Conservation (phyloP, 1,140 invertebrate species). For the Zaprionus kolodkinae region DNA sequence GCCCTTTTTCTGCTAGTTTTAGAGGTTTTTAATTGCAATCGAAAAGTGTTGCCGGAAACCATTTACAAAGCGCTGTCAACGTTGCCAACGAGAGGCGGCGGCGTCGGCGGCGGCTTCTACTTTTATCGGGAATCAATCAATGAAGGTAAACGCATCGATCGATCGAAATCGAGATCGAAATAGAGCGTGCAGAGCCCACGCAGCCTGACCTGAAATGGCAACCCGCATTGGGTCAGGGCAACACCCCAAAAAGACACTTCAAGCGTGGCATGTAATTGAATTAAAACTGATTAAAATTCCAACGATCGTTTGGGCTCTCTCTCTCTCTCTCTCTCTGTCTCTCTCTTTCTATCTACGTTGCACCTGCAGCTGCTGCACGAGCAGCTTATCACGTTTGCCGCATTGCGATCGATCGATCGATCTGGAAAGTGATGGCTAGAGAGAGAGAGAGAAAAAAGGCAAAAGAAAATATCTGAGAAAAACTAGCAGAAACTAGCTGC, state of each 20-base stretch:
- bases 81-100: constrained; percentile 36
- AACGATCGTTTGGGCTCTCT: constrained; percentile 11
- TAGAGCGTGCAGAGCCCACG: constrained; percentile 45
- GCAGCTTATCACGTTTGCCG: constrained; percentile 63
- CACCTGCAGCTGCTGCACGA: constrained; percentile 66
- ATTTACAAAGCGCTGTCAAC: constrained; percentile 79
- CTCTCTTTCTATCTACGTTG: constrained; percentile 42
- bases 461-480: constrained; percentile 2
- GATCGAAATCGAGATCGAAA: constrained; percentile 21
- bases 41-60: constrained; percentile 81
- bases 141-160: constrained; percentile 12
- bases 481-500: constrained; percentile 58
- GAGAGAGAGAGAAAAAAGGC: constrained; percentile 12
- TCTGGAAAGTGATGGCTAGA: constrained; percentile 68
- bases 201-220: constrained; percentile 27
- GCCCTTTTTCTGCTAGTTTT: constrained; percentile 76
- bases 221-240: constrained; percentile 46
- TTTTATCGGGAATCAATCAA: constrained; percentile 77
- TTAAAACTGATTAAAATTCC: constrained; percentile 81
- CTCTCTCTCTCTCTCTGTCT: not conserved
- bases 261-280: constrained; percentile 80
- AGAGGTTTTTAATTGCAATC: constrained; percentile 76
- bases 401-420: constrained; percentile 73
- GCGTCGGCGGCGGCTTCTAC: constrained; percentile 27
- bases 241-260: constrained; percentile 28